Base-by-base conservation (phyloP, 2,888 invertebrate species). In the Muscina levida region DNA sequence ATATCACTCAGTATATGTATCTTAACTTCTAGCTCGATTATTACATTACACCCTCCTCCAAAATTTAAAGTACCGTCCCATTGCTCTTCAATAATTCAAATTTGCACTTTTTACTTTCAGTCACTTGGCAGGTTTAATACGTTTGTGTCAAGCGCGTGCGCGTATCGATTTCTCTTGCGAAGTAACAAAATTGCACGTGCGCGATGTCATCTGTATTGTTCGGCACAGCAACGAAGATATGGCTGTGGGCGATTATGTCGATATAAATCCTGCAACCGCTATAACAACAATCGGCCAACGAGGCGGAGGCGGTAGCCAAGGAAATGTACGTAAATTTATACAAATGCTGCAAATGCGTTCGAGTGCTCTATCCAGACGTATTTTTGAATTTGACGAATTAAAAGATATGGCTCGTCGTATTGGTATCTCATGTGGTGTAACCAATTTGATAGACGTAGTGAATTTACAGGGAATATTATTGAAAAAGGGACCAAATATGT, bases 111-210 rank as follows among this genome's bases (percentile, higher is more conserved):
- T 65, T 44, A 10, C 13, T 82, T 84, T 81, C 57, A 92, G 98
- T 57, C 98, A 98, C 88, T 91, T 98, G 10, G 96, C 97, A 90
- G 97, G 97, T 0, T 92, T 98, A 81, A 95, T 97, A 78, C 91
- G 97, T 85, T 91, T 98, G 15, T 95, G 97, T 17, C 86, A 96
- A 94, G 97, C 98, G 15, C 92, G 98, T 87, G 98, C 98, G 0
- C 94, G 97, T 86, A 90, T 95, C 0, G 98, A 98, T 89, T 91
- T 98, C 79, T 92, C 97, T 82, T 95, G 95, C 89, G 94, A 94
- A 86, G 97, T 95, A 0, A 96, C 95, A 0, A 92, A 91, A 74
- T 89, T 92, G 72, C 98, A 98, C 91, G 98, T 97, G 0, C 91
- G 92, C 80, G 97, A 98, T 88, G 94, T 97, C 39, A 93, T 98